Evolutionary conservation across 2,888 invertebrate genomes (phyloP), one percentile per base, ranked within the genome.

Genomic region (Cryptus viduatorius): DNA sequence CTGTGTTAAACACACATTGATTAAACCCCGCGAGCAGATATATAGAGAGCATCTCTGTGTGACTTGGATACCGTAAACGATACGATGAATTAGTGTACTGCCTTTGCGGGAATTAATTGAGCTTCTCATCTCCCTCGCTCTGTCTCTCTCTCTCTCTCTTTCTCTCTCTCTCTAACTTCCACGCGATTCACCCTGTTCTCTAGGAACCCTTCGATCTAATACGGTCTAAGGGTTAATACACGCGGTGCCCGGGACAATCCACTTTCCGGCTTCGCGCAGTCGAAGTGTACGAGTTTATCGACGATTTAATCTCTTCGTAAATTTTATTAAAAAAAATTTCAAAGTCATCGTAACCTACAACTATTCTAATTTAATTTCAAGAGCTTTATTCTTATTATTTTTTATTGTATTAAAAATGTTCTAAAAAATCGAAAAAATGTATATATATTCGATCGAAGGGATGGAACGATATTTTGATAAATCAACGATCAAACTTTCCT

Each of bases 1-100:
- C 46, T 29, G 59, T 59, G 59, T 59, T 68, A 77, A 46, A 77
- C 77, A 46, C 77, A 68, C 68, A 68, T 77, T 68, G 59, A 77
- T 68, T 77, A 77, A 77, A 68, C 24, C 59, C 68, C 29, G 61
- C 53, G 29, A 56, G 37, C 37, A 37, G 37, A 37, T 37, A 37
- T 56, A 68, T 53, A 77, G 46, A 31, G 31, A 67, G 56, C n/a
- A 59, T 46, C 16, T 14, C 73, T 29, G 16, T 76, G 65, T 67
- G 65, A 59, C 56, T 77, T 68, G 59, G 46, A 53, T 31, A 42
- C 48, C 12, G 48, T 19, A 42, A 10, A 42, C 53, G 56, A 67
- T 44, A 67, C 24, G 68, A 68, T 68, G 56, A 77, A 77, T 77
- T 77, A 68, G 46, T 68, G 59, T 59, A 59, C 46, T 50, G 16